phyloP scores from a whole-genome alignment of 1,140 invertebrate genomes.

The Phortica variegata region DNA sequence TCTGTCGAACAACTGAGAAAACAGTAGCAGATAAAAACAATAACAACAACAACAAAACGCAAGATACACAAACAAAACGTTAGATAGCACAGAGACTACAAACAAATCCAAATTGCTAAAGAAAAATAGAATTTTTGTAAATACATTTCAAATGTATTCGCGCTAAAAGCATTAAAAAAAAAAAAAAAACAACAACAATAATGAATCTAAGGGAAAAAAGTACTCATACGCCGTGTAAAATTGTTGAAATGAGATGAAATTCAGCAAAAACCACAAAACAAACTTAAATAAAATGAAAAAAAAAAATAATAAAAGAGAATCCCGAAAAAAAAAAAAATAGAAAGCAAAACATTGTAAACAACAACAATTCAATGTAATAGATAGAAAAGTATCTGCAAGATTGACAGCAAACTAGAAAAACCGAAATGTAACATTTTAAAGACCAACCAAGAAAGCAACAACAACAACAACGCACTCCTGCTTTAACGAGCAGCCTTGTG shows the following conservation, averaged over 20 bases:
- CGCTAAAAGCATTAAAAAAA: too few relatives aligned
- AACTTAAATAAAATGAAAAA: slow-evolving; percentile 12
- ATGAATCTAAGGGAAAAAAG: slow-evolving; percentile 11
- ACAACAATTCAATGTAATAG: too few relatives aligned
- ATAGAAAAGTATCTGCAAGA: too few relatives aligned
- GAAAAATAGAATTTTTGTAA: slow-evolving; percentile 6
- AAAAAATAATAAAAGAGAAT: not conserved
- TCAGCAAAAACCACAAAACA: slow-evolving; percentile 16
- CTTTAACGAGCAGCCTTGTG: too few relatives aligned
- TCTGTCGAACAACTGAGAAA: not conserved
- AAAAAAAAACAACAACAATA: slow-evolving; percentile 3
- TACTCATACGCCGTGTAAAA: slow-evolving; percentile 26
- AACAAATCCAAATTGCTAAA: slow-evolving; percentile 5
- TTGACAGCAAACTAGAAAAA: too few relatives aligned
- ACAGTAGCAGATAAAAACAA: slow-evolving; percentile 3
- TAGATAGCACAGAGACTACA: slow-evolving; percentile 5
- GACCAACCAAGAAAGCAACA: too few relatives aligned
- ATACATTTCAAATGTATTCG: slow-evolving; percentile 19
- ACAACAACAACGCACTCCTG: too few relatives aligned
- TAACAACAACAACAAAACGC: slow-evolving; percentile 3
- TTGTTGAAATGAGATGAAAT: slow-evolving; percentile 29
- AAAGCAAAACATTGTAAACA: too few relatives aligned
- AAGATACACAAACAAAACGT: slow-evolving; percentile 3
- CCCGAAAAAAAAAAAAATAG: not conserved
- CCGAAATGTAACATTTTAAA: too few relatives aligned